Percentiles rank a stretch among this genome's conserved stretches.
These are phyloP conservation scores for Melieria omissa DNA, from an alignment of 2,888 invertebrate species.

Conservation along the genomic window DNA sequence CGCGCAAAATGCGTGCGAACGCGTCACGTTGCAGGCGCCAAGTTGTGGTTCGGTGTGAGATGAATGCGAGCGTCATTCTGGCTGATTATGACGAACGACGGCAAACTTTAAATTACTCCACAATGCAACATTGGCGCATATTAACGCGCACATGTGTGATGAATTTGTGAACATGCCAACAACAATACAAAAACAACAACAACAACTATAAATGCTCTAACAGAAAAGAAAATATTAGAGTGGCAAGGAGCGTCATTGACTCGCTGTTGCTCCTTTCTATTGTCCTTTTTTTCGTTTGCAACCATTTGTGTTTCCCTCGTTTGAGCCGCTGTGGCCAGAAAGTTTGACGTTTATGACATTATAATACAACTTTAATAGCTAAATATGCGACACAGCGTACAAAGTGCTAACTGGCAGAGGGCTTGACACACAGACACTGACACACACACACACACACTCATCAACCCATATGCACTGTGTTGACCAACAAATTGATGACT, in stretches of 20 bases:
- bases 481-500: constrained; percentile 43
- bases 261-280: neutral
- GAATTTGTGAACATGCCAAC: constrained; percentile 22
- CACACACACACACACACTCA: neutral
- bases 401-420: constrained; percentile 11
- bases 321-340: neutral
- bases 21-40: neutral
- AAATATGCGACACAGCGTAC: neutral
- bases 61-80: constrained; percentile 14
- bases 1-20: neutral
- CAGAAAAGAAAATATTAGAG: too few relatives aligned
- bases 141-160: constrained; percentile 31
- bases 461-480: neutral
- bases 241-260: too few relatives aligned
- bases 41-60: too few relatives aligned
- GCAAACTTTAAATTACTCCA: constrained; percentile 37
- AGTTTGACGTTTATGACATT: constrained; percentile 34
- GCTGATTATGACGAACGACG: constrained; percentile 34
- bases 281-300: neutral
- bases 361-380: constrained; percentile 37
- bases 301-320: neutral
- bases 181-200: constrained; percentile 20
- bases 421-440: constrained; percentile 1
- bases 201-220: neutral
- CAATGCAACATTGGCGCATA: constrained; percentile 3